Evolutionary conservation across 2,113 vertebrate genomes (phyloP).

Genomic region (Brachyistius frenatus): DNA sequence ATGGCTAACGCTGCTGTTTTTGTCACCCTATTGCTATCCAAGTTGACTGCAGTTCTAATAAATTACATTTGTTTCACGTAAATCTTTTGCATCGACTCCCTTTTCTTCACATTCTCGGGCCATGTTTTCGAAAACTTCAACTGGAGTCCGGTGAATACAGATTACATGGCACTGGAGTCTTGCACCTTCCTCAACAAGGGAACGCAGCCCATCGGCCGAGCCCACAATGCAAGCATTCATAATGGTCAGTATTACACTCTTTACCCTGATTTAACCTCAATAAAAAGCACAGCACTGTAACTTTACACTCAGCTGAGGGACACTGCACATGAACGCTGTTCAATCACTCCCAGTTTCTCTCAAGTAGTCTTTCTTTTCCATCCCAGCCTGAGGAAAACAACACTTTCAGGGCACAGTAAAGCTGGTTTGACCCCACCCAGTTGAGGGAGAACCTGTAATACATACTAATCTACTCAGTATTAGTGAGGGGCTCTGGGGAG

Average conservation of each 20-base stretch:
- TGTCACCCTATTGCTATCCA: too few relatives aligned
- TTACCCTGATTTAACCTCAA: slow-evolving; percentile 19
- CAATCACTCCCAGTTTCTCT: slow-evolving; percentile 19
- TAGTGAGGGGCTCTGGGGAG: slow-evolving; percentile 56
- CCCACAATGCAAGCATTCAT: not conserved
- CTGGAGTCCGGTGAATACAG: not conserved
- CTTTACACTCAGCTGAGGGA: slow-evolving; percentile 13
- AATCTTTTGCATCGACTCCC: too few relatives aligned
- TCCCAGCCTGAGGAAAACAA: slow-evolving; percentile 54
- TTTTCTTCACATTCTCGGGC: too few relatives aligned
- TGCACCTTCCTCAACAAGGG: not conserved
- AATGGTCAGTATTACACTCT: slow-evolving; percentile 1
- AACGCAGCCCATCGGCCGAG: slow-evolving; percentile 8
- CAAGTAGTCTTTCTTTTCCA: slow-evolving; percentile 12
- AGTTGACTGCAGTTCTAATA: too few relatives aligned
- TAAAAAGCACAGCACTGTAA: slow-evolving; percentile 27
- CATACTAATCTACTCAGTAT: slow-evolving; percentile 71
- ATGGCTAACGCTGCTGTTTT: too few relatives aligned
- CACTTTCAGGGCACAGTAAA: slow-evolving; percentile 62
- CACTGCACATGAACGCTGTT: slow-evolving; percentile 21
- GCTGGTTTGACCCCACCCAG: slow-evolving; percentile 62
- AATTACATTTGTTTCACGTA: too few relatives aligned
- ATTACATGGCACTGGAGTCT: not conserved
- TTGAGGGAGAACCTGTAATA: slow-evolving; percentile 54
- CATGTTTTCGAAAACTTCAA: too few relatives aligned